These are phyloP conservation scores for Arothron firmamentum DNA, from an alignment of 2,113 vertebrate species.

Conservation along the genomic window DNA sequence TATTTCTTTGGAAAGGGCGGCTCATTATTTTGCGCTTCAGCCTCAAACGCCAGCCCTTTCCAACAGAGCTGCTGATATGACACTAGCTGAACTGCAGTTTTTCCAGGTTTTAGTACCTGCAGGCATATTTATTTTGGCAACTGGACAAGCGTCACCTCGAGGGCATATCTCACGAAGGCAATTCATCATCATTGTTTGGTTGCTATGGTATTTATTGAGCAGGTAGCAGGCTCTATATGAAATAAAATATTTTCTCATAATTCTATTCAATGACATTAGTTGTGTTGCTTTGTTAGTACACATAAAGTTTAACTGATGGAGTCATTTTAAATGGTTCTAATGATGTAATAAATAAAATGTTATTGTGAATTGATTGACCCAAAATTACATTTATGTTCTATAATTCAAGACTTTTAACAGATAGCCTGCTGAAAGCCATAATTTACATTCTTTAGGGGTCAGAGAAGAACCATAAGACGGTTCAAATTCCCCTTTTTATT, in stretches of 20 bases:
- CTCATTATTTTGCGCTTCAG: conserved; percentile 56
- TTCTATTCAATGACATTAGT: too few relatives aligned
- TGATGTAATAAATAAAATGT: too few relatives aligned
- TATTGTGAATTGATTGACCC: too few relatives aligned
- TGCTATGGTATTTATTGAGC: conserved; percentile 42
- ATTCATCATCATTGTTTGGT: conserved; percentile 48
- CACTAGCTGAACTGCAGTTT: conserved; percentile 46
- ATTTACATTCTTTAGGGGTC: too few relatives aligned
- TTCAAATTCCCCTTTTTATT: too few relatives aligned
- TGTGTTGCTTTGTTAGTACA: too few relatives aligned
- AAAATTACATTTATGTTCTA: too few relatives aligned
- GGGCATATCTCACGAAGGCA: conserved; percentile 27
- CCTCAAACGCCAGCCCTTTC: conserved; percentile 48
- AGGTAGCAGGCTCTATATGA: neutral
- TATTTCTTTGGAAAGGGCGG: conserved; percentile 46
- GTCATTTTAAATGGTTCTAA: too few relatives aligned
- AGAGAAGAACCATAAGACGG: too few relatives aligned
- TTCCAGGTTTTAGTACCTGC: conserved; percentile 45
- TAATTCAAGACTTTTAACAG: too few relatives aligned
- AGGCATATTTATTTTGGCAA: conserved; percentile 60
- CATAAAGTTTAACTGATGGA: too few relatives aligned
- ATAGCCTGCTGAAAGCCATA: too few relatives aligned
- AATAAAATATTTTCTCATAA: neutral
- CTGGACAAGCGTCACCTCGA: conserved; percentile 28
- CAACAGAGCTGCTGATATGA: conserved; percentile 54